These are phyloP conservation scores for Emydura subglobosa DNA, from an alignment of 2,113 vertebrate genomes.

Conservation along the genomic window DNA sequence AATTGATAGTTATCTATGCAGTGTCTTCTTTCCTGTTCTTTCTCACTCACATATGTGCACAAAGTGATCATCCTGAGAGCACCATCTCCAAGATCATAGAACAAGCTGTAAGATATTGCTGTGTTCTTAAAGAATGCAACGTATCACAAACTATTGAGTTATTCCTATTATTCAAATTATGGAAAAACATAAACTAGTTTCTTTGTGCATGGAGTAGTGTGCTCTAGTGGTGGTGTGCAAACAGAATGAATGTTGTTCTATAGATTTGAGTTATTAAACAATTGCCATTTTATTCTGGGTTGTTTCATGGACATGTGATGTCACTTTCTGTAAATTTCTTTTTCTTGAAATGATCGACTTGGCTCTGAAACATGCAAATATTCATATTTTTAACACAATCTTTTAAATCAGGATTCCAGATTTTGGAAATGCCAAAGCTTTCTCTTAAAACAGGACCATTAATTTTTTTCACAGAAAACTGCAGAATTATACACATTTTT, in stretches of 20 bases:
- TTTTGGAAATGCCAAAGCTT: rapidly evolving
- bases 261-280: not conserved
- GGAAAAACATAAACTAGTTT: not conserved
- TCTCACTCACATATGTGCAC: not conserved
- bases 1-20: not conserved
- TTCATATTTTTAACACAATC: not conserved
- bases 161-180: not conserved
- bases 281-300: not conserved
- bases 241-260: not conserved
- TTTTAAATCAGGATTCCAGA: not conserved
- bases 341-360: not conserved
- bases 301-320: not conserved
- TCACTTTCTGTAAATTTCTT: not conserved
- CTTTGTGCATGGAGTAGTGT: not conserved
- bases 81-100: not conserved
- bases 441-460: not conserved
- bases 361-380: not conserved
- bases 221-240: not conserved
- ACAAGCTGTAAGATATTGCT: not conserved
- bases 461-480: not conserved
- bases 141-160: not conserved
- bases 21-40: not conserved
- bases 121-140: not conserved
- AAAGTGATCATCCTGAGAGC: not conserved
- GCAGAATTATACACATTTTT: not conserved